Conservation (phyloP, 2,888 invertebrate species). For the Melanchra persicariae region DNA sequence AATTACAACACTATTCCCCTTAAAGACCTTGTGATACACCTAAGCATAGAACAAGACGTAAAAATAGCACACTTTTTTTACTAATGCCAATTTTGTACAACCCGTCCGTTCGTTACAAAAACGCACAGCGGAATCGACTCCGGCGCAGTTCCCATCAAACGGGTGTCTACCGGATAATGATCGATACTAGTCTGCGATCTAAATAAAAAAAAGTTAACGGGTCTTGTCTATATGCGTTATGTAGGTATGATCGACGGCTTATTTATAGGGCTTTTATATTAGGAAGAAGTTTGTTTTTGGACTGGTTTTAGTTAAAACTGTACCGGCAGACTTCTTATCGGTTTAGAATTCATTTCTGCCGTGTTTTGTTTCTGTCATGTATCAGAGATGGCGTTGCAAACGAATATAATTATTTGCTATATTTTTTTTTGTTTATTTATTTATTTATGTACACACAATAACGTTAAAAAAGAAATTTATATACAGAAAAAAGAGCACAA, state of each 20-base stretch:
- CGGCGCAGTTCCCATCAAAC: constrained; percentile 73
- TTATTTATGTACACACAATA: too few species aligned
- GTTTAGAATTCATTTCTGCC: too few species aligned
- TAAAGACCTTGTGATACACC: not conserved
- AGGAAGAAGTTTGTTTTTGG: not conserved
- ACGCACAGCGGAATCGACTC: constrained; percentile 53
- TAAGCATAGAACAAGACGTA: constrained; percentile 34
- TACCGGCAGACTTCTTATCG: too few species aligned
- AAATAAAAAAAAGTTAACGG: constrained; percentile 65
- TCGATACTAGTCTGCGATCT: constrained; percentile 66
- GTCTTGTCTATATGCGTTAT: constrained; percentile 24
- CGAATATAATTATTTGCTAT: too few species aligned
- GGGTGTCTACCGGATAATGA: constrained; percentile 70
- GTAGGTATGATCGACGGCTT: constrained; percentile 31
- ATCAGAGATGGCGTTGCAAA: too few species aligned
- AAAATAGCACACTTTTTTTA: constrained; percentile 51
- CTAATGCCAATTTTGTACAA: constrained; percentile 56
- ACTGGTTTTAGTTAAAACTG: not conserved
- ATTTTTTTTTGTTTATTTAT: too few species aligned
- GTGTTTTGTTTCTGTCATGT: too few species aligned
- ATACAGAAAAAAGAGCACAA: too few species aligned
- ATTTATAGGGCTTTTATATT: constrained; percentile 8
- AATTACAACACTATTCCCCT: not conserved
- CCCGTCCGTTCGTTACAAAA: constrained; percentile 54
- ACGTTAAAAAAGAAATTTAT: too few species aligned